Base-by-base conservation (phyloP, 2,888 invertebrate species). In the Drosophila prostipennis region DNA sequence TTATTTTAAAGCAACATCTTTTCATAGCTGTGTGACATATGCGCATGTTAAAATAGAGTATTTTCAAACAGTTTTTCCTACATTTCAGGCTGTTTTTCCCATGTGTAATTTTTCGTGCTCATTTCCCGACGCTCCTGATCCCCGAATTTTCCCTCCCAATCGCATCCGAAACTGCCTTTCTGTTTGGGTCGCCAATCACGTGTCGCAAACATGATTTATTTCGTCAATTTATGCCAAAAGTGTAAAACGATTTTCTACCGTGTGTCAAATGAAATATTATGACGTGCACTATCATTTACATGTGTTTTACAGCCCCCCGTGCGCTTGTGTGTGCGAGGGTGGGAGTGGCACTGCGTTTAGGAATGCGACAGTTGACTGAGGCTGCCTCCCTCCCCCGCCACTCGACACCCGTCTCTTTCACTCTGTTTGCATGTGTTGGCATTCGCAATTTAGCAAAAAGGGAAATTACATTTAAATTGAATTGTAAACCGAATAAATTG, bases 131-230 rank as follows among this genome's bases (percentile, higher is more conserved):
- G 19, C 13, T 29, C n/a, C 26, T 49, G 37, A 26, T 10, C 53
- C 53, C 61, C n/a, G 16, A 29, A 10, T 6, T n/a, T 13, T 23
- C 23, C 19, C 14, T 19, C 56, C 43, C 32, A 13, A 14, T 10
- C 34, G 11, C 11, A 34, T 11, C 11, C 34, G 10, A 34, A 34
- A 34, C 34, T 13, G 10, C 43, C 13, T 11, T 19, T 26, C 60
- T n/a, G 19, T 36, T 51, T 46, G 48, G 68, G 51, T 77, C 54
- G 59, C 57, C 74, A 76, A 79, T 84, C 87, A 87, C 79, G 87
- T 79, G 89, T 74, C 79, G 76, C 72, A 69, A 77, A 77, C 85
- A 82, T 89, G 88, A 90, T 90, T 88, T 84, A 89, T 89, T 87
- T 88, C 77, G 77, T 76, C 80, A 82, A 86, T 82, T 78, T 83